Conservation (phyloP, 2,113 vertebrate species). For the Casuarius casuarius region DNA sequence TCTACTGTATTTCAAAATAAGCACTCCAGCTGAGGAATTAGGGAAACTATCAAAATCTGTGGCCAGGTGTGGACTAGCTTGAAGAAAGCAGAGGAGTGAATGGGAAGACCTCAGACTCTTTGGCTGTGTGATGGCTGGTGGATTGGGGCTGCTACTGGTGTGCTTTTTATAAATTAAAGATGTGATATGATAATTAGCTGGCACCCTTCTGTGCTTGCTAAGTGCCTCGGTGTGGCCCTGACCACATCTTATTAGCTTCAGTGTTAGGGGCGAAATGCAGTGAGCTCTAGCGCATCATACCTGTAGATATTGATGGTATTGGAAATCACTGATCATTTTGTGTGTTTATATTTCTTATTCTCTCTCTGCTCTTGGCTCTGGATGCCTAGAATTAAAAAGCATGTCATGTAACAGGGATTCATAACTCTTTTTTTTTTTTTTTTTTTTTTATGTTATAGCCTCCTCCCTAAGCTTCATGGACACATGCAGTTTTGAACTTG, state of each 20-base stretch:
- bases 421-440: not conserved
- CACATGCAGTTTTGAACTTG: conserved; percentile 89
- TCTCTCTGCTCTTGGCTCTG: not conserved
- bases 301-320: not conserved
- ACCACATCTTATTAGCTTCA: not conserved
- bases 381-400: not conserved
- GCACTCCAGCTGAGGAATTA: not conserved
- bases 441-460: conserved; percentile 64
- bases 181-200: not conserved
- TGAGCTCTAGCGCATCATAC: not conserved
- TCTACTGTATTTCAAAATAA: not conserved
- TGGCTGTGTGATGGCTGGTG: not conserved
- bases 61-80: not conserved
- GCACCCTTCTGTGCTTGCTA: not conserved
- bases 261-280: not conserved
- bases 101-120: not conserved
- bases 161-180: not conserved
- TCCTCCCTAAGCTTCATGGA: conserved; percentile 89
- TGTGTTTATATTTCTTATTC: not conserved
- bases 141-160: not conserved
- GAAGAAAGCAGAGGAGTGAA: not conserved
- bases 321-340: not conserved
- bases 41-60: not conserved
- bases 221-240: not conserved
- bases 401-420: not conserved